A percentile compares a stretch with the other conserved stretches of the same genome.
Conservation (phyloP, 2,113 vertebrate species). For the Pelusios castaneus region DNA sequence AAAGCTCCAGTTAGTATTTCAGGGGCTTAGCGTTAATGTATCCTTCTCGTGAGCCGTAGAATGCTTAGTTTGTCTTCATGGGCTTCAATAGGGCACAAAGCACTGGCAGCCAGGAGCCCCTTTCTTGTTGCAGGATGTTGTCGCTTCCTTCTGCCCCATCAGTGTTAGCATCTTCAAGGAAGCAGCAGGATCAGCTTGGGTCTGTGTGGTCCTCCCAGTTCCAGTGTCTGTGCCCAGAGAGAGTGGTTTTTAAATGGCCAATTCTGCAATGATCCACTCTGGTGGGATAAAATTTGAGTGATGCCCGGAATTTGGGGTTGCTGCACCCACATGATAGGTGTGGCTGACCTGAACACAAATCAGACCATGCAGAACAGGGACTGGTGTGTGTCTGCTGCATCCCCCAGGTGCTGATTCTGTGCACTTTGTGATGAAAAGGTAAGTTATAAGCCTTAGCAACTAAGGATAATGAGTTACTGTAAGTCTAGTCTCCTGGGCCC, state of each 20-base stretch:
- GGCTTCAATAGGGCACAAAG: neutral
- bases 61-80: neutral
- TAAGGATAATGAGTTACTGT: neutral
- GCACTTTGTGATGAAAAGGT: neutral
- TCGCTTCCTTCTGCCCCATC: neutral
- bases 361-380: neutral
- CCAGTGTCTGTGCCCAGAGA: neutral
- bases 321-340: neutral
- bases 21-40: neutral
- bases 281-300: neutral
- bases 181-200: neutral
- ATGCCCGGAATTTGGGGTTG: neutral
- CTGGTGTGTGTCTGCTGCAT: neutral
- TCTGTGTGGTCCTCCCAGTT: neutral
- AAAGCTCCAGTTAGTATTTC: neutral
- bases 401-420: neutral
- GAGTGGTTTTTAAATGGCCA: neutral
- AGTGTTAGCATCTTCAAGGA: neutral
- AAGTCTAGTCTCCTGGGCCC: neutral
- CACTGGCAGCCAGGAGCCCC: neutral
- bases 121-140: neutral
- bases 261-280: neutral
- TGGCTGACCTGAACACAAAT: neutral
- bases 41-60: neutral
- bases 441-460: neutral